phyloP scores from a whole-genome alignment of 1,140 invertebrate species.

The Drosophila tristis region DNA sequence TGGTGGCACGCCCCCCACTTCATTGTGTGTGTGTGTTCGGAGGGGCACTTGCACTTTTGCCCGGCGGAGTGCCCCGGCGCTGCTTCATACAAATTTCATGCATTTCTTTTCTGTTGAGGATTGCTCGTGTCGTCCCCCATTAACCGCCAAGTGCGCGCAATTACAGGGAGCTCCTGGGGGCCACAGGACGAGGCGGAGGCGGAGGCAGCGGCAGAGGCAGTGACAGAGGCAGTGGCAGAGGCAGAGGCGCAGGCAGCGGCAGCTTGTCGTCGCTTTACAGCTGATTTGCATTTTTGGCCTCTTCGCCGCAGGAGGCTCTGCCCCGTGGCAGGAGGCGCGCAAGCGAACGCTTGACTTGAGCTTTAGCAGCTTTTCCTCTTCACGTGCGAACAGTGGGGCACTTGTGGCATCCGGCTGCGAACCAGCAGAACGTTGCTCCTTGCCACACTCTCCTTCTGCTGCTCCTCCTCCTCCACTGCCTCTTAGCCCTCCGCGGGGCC shows the following conservation, averaged over 20 bases:
- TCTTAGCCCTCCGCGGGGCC: background rate
- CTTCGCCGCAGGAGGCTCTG: conserved; percentile 56
- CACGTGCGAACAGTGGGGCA: conserved; percentile 62
- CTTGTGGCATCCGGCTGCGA: conserved; percentile 74
- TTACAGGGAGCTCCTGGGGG: conserved; percentile 51
- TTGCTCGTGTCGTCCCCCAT: conserved; percentile 75
- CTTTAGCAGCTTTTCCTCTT: conserved; percentile 53
- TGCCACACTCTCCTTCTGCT: too few species aligned
- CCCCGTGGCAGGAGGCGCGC: background rate
- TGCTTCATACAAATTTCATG: conserved; percentile 74
- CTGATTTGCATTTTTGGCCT: conserved; percentile 74
- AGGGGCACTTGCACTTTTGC: conserved; percentile 60
- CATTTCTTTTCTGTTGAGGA: conserved; percentile 67
- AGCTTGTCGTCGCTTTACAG: conserved; percentile 55
- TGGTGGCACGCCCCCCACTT: conserved; percentile 7
- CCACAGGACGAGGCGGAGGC: background rate
- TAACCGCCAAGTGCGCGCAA: conserved; percentile 77
- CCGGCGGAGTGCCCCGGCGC: conserved; percentile 31
- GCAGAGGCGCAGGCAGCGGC: conserved; percentile 3
- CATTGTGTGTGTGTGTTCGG: conserved; percentile 9
- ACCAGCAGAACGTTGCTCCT: background rate
- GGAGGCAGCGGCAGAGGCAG: background rate
- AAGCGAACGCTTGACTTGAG: conserved; percentile 42
- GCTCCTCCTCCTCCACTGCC: background rate
- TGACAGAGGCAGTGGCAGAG: background rate